Percentiles rank a stretch among this genome's conserved stretches.
Conservation (phyloP, 2,888 invertebrate genomes). For the Lepidocyrtinus sp. region DNA sequence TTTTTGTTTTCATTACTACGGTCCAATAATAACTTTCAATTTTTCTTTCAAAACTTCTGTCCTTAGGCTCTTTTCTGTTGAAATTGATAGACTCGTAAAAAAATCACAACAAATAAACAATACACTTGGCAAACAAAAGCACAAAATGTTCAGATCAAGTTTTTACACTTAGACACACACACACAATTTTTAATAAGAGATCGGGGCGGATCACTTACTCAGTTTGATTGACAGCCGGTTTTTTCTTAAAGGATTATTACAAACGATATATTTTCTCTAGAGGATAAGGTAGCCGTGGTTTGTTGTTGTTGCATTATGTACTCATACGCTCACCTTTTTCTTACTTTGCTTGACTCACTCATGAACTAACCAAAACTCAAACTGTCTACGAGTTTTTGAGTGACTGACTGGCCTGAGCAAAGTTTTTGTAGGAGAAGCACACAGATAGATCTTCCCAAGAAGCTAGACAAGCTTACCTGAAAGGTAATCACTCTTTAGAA, state of each 20-base stretch:
- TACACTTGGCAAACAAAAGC: slow-evolving; percentile 6
- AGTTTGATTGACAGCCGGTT: slow-evolving; percentile 62
- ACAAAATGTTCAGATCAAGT: too few relatives aligned
- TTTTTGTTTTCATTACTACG: too few relatives aligned
- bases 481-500: not conserved
- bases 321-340: slow-evolving; percentile 52
- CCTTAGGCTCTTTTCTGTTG: slow-evolving; percentile 37
- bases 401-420: not conserved
- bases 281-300: not conserved
- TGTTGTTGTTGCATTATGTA: slow-evolving; percentile 23
- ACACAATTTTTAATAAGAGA: slow-evolving; percentile 49
- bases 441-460: not conserved
- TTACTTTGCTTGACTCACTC: slow-evolving; percentile 24
- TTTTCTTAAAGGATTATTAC: slow-evolving; percentile 55
- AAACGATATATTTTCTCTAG: not conserved
- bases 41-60: too few relatives aligned
- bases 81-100: slow-evolving; percentile 12
- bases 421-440: too few relatives aligned
- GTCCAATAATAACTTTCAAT: slow-evolving; percentile 45
- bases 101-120: slow-evolving; percentile 10
- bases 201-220: slow-evolving; percentile 60
- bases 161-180: slow-evolving; percentile 13
- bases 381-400: too few relatives aligned
- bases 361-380: too few relatives aligned
- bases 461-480: not conserved